A percentile compares a stretch with the other conserved stretches of the same genome.
Evolutionary conservation across 2,113 vertebrate genomes (phyloP).

Genomic region (Gymnocephalus cernua): DNA sequence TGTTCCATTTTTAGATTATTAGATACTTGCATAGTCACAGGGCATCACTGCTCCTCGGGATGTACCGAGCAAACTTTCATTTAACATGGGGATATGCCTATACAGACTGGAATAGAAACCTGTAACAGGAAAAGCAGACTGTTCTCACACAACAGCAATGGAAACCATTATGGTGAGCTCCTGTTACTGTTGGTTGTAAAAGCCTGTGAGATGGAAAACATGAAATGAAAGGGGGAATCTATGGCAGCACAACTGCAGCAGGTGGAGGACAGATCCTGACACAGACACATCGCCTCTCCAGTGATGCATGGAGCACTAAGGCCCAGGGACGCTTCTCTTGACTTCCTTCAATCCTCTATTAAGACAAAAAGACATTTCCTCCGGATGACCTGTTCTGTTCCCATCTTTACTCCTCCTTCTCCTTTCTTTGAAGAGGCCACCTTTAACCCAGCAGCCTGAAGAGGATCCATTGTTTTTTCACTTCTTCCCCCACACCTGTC

Average conservation of each 20-base stretch:
- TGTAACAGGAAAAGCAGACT: slow-evolving; percentile 47
- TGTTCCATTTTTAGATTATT: slow-evolving; percentile 76
- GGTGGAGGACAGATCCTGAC: slow-evolving; percentile 56
- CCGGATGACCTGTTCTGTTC: slow-evolving; percentile 40
- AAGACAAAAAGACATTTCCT: slow-evolving; percentile 62
- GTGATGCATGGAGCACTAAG: slow-evolving; percentile 34
- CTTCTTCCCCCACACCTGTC: slow-evolving; percentile 70
- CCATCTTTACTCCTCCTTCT: slow-evolving; percentile 37
- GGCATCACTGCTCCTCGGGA: slow-evolving; percentile 30
- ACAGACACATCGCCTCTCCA: slow-evolving; percentile 55
- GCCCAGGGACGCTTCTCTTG: slow-evolving; percentile 51
- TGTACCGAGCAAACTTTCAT: slow-evolving; percentile 24
- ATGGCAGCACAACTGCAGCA: slow-evolving; percentile 21
- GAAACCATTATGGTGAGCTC: slow-evolving; percentile 41
- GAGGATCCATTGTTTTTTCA: slow-evolving; percentile 64
- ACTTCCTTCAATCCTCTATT: slow-evolving; percentile 44
- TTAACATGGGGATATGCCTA: slow-evolving; percentile 59
- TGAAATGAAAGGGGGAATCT: slow-evolving; percentile 25
- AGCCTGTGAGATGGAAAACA: slow-evolving; percentile 31
- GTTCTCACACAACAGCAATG: slow-evolving; percentile 38
- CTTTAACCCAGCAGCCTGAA: slow-evolving; percentile 68
- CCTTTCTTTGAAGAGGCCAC: slow-evolving; percentile 58
- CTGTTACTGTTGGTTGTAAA: slow-evolving; percentile 29
- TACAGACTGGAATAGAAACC: slow-evolving; percentile 34
- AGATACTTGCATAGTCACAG: slow-evolving; percentile 63